Base-by-base conservation (phyloP, 2,888 invertebrate species). In the Thumatha senex region DNA sequence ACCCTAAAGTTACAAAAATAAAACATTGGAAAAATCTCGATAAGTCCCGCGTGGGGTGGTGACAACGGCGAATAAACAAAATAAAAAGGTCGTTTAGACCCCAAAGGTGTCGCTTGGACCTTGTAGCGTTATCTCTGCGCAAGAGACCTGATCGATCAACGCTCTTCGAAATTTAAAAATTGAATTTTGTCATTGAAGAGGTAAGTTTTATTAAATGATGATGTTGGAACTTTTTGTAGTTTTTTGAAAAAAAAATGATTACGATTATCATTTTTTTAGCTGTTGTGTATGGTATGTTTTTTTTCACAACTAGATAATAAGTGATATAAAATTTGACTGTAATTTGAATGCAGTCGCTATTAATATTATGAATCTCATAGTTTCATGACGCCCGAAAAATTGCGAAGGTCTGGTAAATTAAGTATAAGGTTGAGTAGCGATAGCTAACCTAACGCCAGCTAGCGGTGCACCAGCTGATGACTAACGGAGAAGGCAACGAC, bases 111-210 rank as follows among this genome's bases (percentile, higher is more conserved):
- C 81, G 78, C 68, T 63, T 56, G 75, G 64, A 59, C 74, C 80
- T 70, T 86, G 88, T 87, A 65, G 74, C 70, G 70, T 88, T 89
- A 89, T 89, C 89, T 84, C 67, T 35, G 55, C 58, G 59, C 62
- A 63, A 75, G 81, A 74, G 76, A 72, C 75, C 67, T 78, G 83
- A 89, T 89, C 89, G 83, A 89, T 89, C 89, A 88, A 82, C 59
- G 73, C 75, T 80, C 67, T 84, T 82, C 78, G 77, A 82, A 76
- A 75, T 76, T 78, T 70, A 72, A 80, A 84, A 84, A 82, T 83
- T 80, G 70, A 74, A 62, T 63, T 50, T 61, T 43, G 44, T 63
- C 59, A 76, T 72, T 74, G 72, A 58, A 54, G 59, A 59, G 59
- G 55, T 46, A 46, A 24, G 53, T 57, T 52, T 68, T 67, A 67